Percentiles rank a stretch among this genome's conserved stretches.
Evolutionary conservation across 2,797 vertebrate species (phyloP).

Genomic region (Euthynnus affinis): DNA sequence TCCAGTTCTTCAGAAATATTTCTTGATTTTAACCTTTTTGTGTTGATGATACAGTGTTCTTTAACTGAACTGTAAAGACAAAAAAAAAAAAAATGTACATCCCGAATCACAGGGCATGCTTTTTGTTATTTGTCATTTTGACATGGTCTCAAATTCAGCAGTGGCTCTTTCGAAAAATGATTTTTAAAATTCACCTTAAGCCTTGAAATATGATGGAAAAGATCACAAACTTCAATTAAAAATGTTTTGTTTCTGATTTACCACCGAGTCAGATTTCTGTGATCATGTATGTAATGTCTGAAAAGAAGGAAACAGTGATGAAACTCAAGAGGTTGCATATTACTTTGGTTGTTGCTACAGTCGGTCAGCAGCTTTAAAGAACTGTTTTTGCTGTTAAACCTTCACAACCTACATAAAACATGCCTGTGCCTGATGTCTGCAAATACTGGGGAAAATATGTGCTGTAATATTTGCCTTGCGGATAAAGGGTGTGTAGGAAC

Average conservation of each 20-base stretch:
- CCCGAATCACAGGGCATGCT: not conserved
- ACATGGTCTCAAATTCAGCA: constrained; percentile 5
- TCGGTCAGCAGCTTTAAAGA: not conserved
- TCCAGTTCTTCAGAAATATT: not conserved
- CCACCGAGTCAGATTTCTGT: not conserved
- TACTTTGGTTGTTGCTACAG: not conserved
- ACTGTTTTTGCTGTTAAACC: not conserved
- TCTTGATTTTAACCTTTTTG: constrained; percentile 16
- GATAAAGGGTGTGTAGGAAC: not conserved
- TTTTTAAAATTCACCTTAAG: not conserved
- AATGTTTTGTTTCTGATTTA: not conserved
- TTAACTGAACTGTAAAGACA: not conserved
- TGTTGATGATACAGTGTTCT: constrained; percentile 1
- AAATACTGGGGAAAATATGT: not conserved
- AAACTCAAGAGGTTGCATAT: not conserved
- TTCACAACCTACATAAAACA: not conserved
- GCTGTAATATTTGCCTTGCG: not conserved
- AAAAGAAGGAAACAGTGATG: not conserved
- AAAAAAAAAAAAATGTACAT: not conserved
- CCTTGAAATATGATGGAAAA: not conserved
- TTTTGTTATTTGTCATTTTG: constrained; percentile 16
- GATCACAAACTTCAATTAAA: not conserved
- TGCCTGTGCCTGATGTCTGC: not conserved
- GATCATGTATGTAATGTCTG: constrained; percentile 1
- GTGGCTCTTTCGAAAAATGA: not conserved